These are phyloP conservation scores for Sipha flava DNA, from an alignment of 1,140 invertebrate genomes.

Conservation along the genomic window DNA sequence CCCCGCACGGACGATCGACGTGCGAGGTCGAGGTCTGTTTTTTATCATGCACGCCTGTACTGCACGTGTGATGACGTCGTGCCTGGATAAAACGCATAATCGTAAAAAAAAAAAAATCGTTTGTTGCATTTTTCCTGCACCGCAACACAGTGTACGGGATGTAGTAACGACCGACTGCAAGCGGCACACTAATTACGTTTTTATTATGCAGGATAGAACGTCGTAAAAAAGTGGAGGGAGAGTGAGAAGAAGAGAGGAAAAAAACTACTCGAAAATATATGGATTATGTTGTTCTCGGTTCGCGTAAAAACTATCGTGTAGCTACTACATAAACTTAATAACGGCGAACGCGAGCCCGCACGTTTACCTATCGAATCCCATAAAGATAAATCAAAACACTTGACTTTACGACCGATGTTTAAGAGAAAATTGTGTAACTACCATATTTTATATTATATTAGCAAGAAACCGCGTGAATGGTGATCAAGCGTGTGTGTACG, in stretches of 20 bases:
- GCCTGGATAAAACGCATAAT: too few species aligned
- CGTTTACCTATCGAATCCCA: not conserved
- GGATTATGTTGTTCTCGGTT: not conserved
- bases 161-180: not conserved
- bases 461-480: not conserved
- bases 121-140: too few species aligned
- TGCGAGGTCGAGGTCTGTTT: not conserved
- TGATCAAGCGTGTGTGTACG: too few species aligned
- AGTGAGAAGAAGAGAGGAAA: too few species aligned
- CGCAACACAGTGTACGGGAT: too few species aligned
- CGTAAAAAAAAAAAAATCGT: too few species aligned
- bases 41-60: not conserved
- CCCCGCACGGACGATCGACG: too few species aligned
- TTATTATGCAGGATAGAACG: not conserved
- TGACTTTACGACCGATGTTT: not conserved
- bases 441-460: not conserved
- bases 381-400: constrained; percentile 9
- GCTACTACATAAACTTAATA: not conserved
- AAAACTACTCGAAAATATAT: not conserved
- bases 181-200: not conserved
- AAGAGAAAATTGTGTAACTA: not conserved
- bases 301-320: not conserved
- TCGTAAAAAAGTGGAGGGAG: not conserved
- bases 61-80: too few species aligned
- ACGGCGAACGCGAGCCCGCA: not conserved